Evolutionary conservation across 2,888 invertebrate species (phyloP).

Genomic region (Drosophila lutescens): DNA sequence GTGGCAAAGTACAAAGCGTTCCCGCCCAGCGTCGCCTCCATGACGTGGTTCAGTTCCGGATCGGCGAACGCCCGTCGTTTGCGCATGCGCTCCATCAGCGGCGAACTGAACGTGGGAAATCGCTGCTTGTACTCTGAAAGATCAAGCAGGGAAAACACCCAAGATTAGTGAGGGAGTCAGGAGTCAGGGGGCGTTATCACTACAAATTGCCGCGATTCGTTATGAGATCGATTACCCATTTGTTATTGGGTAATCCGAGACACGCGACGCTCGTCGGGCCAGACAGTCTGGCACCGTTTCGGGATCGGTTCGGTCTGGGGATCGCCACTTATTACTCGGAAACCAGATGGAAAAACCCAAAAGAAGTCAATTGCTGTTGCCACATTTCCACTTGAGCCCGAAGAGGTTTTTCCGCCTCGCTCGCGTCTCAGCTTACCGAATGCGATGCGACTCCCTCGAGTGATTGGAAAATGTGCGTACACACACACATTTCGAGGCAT

Average conservation of each 20-base stretch:
- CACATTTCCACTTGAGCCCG: slow-evolving; percentile 31
- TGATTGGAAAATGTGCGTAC: slow-evolving; percentile 50
- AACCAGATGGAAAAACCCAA: slow-evolving; percentile 72
- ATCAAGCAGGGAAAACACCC: background rate
- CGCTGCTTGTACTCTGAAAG: slow-evolving; percentile 81
- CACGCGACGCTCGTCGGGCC: slow-evolving; percentile 16
- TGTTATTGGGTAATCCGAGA: slow-evolving; percentile 44
- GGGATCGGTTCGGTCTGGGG: slow-evolving; percentile 14
- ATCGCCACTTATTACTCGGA: slow-evolving; percentile 62
- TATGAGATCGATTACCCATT: slow-evolving; percentile 3
- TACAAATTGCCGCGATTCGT: slow-evolving; percentile 65
- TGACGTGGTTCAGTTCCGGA: slow-evolving; percentile 84
- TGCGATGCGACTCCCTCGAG: slow-evolving; percentile 32
- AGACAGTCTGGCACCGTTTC: slow-evolving; percentile 72
- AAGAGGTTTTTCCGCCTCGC: slow-evolving; percentile 76
- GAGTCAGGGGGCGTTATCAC: slow-evolving; percentile 48
- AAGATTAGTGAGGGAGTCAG: slow-evolving; percentile 9
- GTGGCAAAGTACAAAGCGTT: slow-evolving; percentile 41
- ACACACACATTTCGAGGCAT: slow-evolving; percentile 44
- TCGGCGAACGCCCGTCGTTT: slow-evolving; percentile 85
- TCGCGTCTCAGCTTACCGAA: slow-evolving; percentile 69
- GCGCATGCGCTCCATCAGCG: slow-evolving; percentile 83
- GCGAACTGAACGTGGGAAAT: slow-evolving; percentile 81
- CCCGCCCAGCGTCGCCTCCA: slow-evolving; percentile 75
- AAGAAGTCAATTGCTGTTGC: slow-evolving; percentile 47